These are phyloP conservation scores for Orthonychiurus folsomi DNA, from an alignment of 2,888 invertebrate genomes.

Conservation along the genomic window DNA sequence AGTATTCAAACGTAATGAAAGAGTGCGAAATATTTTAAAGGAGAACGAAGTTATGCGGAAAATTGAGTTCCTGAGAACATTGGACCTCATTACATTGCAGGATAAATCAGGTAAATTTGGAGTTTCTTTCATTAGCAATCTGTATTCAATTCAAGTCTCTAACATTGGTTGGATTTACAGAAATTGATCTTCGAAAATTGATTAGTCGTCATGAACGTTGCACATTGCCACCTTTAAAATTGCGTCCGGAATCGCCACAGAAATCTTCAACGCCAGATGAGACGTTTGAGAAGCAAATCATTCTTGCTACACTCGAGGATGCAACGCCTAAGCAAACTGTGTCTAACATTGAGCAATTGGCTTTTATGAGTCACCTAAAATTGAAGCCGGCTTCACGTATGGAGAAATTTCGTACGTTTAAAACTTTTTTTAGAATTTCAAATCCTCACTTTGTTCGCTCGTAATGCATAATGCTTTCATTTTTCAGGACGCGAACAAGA, in stretches of 20 bases:
- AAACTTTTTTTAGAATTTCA: background rate
- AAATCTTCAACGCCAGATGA: slow-evolving; percentile 17
- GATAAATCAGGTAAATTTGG: slow-evolving; percentile 32
- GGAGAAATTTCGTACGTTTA: slow-evolving; percentile 30
- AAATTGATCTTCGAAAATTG: slow-evolving; percentile 31
- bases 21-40: slow-evolving; percentile 16
- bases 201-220: slow-evolving; percentile 29
- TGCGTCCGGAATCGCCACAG: slow-evolving; percentile 23
- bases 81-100: slow-evolving; percentile 30
- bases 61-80: slow-evolving; percentile 23
- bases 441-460: slow-evolving; percentile 7
- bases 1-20: slow-evolving; percentile 24
- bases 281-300: slow-evolving; percentile 26
- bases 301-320: slow-evolving; percentile 28
- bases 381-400: slow-evolving; percentile 28
- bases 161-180: no score
- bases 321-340: slow-evolving; percentile 25
- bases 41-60: slow-evolving; percentile 21
- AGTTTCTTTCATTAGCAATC: no score
- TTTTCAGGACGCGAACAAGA: slow-evolving; percentile 29
- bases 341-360: slow-evolving; percentile 19
- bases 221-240: slow-evolving; percentile 30
- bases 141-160: no score
- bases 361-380: slow-evolving; percentile 31
- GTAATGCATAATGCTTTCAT: no score